Conservation (phyloP, 2,797 vertebrate species). For the Crenichthys baileyi region DNA sequence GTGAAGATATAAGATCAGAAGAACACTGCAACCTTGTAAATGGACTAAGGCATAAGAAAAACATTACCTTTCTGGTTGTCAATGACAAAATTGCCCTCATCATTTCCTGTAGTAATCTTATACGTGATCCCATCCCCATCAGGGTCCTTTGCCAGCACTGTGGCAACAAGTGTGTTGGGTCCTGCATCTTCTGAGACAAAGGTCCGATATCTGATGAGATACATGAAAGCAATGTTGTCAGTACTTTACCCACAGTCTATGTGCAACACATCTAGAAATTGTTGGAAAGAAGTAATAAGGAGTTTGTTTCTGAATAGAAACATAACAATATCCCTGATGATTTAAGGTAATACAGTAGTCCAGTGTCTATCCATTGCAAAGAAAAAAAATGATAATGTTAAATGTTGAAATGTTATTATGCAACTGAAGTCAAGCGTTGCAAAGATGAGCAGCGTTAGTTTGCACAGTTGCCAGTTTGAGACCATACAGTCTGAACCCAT, state of each 20-base stretch:
- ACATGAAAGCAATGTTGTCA: constrained; percentile 29
- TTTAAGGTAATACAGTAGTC: neutral
- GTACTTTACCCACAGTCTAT: neutral
- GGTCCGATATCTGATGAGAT: constrained; percentile 85
- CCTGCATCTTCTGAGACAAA: constrained; percentile 93
- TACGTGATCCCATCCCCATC: constrained; percentile 90
- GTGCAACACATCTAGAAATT: neutral
- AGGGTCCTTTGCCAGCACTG: constrained; percentile 89
- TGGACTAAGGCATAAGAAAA: neutral
- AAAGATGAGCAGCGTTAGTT: too few species aligned
- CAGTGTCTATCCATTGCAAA: neutral
- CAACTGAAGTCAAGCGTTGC: too few species aligned
- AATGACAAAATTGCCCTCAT: constrained; percentile 89
- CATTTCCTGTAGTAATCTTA: constrained; percentile 85
- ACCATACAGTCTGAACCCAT: too few species aligned
- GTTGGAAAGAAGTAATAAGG: neutral
- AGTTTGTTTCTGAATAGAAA: neutral
- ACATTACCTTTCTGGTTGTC: constrained; percentile 86
- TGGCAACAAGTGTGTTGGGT: constrained; percentile 88
- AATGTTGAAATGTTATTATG: too few species aligned
- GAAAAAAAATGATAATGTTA: too few species aligned
- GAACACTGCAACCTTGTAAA: neutral
- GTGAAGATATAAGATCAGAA: neutral
- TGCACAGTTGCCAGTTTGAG: too few species aligned
- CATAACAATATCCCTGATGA: neutral